Conservation (phyloP, 1,140 invertebrate species). For the Cheumatopsyche charites region DNA sequence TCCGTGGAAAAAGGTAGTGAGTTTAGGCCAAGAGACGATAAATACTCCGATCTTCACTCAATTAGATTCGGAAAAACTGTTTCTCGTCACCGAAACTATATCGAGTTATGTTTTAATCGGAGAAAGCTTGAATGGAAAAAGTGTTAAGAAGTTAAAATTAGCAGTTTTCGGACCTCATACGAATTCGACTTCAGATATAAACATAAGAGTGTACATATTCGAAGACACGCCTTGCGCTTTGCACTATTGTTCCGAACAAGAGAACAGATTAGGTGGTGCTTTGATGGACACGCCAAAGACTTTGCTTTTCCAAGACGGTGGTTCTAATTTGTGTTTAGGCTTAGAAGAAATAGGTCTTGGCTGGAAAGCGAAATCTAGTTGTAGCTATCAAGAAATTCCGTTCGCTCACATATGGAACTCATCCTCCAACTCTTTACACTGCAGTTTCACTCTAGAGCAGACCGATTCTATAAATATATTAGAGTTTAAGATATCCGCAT, state of each 20-base stretch:
- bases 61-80: constrained; percentile 84
- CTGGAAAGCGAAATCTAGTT: constrained; percentile 83
- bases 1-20: constrained; percentile 78
- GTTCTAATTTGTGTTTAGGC: constrained; percentile 79
- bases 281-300: constrained; percentile 87
- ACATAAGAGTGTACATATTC: constrained; percentile 86
- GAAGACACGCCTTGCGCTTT: constrained; percentile 90
- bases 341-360: constrained; percentile 63
- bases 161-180: constrained; percentile 77
- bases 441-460: constrained; percentile 82
- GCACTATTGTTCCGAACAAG: constrained; percentile 77
- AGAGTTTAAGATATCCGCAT: constrained; percentile 57
- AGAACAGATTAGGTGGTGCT: constrained; percentile 80
- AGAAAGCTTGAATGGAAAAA: constrained; percentile 67
- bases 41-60: constrained; percentile 93
- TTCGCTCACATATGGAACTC: constrained; percentile 89
- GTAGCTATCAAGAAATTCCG: constrained; percentile 87
- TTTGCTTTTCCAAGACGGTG: constrained; percentile 86
- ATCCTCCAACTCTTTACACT: constrained; percentile 77
- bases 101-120: constrained; percentile 88
- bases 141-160: constrained; percentile 78
- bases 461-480: constrained; percentile 60
- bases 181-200: constrained; percentile 72
- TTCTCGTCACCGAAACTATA: constrained; percentile 86
- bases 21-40: constrained; percentile 92